Base-by-base conservation (phyloP, 2,888 invertebrate species). In the Acanthosoma haemorrhoidale region DNA sequence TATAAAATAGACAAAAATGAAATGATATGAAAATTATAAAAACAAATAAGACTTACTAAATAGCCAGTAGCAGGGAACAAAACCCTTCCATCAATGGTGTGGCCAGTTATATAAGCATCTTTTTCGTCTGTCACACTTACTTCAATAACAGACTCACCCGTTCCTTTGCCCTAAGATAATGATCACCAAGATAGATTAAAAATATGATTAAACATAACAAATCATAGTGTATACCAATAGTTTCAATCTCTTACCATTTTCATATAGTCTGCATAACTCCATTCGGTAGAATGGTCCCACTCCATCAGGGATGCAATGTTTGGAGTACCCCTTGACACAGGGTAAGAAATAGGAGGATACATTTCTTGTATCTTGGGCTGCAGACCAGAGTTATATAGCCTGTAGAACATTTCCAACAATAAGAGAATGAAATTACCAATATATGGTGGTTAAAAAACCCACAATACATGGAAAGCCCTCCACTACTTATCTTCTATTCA, bases 41-140 rank as follows among this genome's bases (percentile, higher is more conserved):
- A n/a, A n/a, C n/a, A n/a, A 29, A 11, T 34, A 21, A 63, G 16
- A 77, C 79, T 79, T 77, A 89, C 88, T 84, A 96, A 84, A 78
- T 95, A 95, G 9, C 95, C 96, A 39, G 97, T 96, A 72, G 96
- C 96, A 16, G 97, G 97, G 83, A 93, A 97, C 21, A 97, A 83
- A 67, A 96, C 85, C 77, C 96, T 86, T 25, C 96, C 97, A 81
- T 97, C 96, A 77, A 97, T 96, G 70, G 87, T 86, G 80, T 97
- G 98, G 1, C 95, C 96, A 68, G 86, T 82, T 72, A 95, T 80
- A 82, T 87, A 94, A 59, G 87, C 83, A 79, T 93, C 88, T 31
- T 85, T 85, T 75, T 89, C 86, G 77, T 88, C 89, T 70, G 87
- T 84, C 32, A 94, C 81, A 81, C 92, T 90, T 64, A 89, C 81